Evolutionary conservation across 2,888 invertebrate species (phyloP), one percentile per base, ranked within the genome.

Genomic region (Brachynemurus nebulosus): DNA sequence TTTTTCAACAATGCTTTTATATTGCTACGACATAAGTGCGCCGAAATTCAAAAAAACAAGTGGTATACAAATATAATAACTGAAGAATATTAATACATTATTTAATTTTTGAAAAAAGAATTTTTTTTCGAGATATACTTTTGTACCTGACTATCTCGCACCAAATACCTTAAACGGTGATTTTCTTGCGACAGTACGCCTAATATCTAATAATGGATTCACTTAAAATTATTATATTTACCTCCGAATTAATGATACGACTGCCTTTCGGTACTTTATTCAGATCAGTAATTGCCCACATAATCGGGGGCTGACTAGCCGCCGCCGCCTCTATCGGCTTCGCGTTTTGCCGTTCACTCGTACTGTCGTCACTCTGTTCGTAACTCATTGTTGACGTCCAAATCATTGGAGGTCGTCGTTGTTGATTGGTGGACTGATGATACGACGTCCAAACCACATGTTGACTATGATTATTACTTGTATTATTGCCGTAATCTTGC

Each of bases 271-370:
- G 91, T 48, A 92, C 89, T 51, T 79, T 78, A 34, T 83, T 76
- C 63, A 89, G 75, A 65, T 85, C 86, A 23, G 86, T 85, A 42
- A 91, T 86, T 41, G 89, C 88, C 88, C 91, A 92, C 61, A 89
- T 78, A 39, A 82, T 73, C 34, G 71, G 14, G 4, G 36, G 5
- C 16, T 16, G 36, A 4, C 14, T 36, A 11, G 7, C 16, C n/a
- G n/a, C 18, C 8, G 18, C 5, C 17, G 36, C 2, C n/a, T n/a
- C n/a, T n/a, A n/a, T n/a, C 17, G 9, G 14, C n/a, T 30, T 30
- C 14, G 11, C n/a, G 14, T n/a, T 4, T 17, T 17, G 36, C n/a
- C n/a, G n/a, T 18, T 4, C 8, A 8, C 16, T 18, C 2, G 19
- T 18, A 2, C n/a, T 17, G 6, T 36, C 36, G 17, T 17, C 14